phyloP scores from a whole-genome alignment of 1,140 invertebrate species.

The Plectus sambesii region DNA sequence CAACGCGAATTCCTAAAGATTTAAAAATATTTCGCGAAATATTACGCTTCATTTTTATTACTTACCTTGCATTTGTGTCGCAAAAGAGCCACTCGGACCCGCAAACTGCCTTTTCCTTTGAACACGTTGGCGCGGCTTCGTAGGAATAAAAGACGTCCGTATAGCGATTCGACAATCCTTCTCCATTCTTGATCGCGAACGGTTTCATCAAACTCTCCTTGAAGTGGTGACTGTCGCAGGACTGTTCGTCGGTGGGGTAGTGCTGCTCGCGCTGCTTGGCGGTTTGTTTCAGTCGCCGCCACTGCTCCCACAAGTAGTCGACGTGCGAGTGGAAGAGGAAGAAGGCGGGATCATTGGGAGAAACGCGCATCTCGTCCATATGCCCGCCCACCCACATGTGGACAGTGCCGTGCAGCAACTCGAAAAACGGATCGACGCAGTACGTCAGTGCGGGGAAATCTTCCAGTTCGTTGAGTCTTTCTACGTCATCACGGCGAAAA shows the following conservation, averaged over 20 bases:
- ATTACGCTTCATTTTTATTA: no score
- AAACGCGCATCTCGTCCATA: slow-evolving; percentile 44
- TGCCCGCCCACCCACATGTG: slow-evolving; percentile 46
- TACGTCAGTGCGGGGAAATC: slow-evolving; percentile 41
- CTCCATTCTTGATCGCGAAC: no score
- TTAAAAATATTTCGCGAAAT: no score
- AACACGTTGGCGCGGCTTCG: slow-evolving; percentile 35
- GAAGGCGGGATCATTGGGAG: slow-evolving; percentile 33
- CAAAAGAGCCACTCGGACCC: slow-evolving; percentile 44
- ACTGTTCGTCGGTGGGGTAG: slow-evolving; percentile 30
- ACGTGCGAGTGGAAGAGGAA: slow-evolving; percentile 47
- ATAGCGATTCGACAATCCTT: slow-evolving; percentile 37
- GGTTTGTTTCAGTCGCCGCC: slow-evolving; percentile 39
- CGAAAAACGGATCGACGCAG: slow-evolving; percentile 45
- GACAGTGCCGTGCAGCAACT: slow-evolving; percentile 42
- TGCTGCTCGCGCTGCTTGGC: slow-evolving; percentile 36
- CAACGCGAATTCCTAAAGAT: slow-evolving; percentile 30
- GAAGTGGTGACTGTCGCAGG: no score
- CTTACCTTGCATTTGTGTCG: no score
- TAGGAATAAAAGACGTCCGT: slow-evolving; percentile 41
- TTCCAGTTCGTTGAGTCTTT: slow-evolving; percentile 36
- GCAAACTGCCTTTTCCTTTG: slow-evolving; percentile 27
- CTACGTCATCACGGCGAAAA: slow-evolving; percentile 33
- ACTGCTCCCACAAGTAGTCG: slow-evolving; percentile 46
- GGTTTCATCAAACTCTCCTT: no score